These are phyloP conservation scores for Cinclus mexicanus DNA, from an alignment of 2,113 vertebrate species.

Conservation along the genomic window DNA sequence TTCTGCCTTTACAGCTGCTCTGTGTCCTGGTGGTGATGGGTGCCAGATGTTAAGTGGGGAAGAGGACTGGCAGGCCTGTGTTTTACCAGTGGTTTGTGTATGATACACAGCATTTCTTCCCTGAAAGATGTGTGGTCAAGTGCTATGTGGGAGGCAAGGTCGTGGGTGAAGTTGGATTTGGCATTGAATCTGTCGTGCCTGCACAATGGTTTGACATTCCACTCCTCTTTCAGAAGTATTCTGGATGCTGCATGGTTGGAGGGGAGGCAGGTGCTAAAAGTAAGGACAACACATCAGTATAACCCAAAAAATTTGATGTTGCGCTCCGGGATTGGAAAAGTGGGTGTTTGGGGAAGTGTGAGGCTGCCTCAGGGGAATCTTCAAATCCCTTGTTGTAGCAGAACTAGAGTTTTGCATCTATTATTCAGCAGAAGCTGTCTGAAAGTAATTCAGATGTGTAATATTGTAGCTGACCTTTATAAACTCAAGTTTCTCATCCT, in stretches of 20 bases:
- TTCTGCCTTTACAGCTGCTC: background rate
- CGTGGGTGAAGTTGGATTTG: background rate
- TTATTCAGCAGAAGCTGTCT: constrained; percentile 28
- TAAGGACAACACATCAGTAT: background rate
- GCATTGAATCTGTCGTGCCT: background rate
- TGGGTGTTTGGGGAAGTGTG: background rate
- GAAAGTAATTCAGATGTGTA: background rate
- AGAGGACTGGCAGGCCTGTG: background rate
- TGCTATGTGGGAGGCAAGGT: background rate
- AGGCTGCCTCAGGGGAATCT: background rate
- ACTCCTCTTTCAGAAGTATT: background rate
- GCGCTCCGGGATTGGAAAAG: background rate
- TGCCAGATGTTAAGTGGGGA: background rate
- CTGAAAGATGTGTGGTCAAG: background rate
- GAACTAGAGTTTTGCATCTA: background rate
- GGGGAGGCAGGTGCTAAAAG: background rate
- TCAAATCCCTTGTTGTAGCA: background rate
- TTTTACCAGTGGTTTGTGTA: background rate
- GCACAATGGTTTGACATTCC: background rate
- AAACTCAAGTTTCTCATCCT: background rate
- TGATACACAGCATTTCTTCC: background rate
- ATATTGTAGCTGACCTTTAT: constrained; percentile 11
- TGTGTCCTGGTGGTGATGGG: background rate
- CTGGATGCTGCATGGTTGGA: background rate
- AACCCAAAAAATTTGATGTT: background rate